Conservation (phyloP, 2,888 invertebrate genomes). For the Noctua fimbriata region DNA sequence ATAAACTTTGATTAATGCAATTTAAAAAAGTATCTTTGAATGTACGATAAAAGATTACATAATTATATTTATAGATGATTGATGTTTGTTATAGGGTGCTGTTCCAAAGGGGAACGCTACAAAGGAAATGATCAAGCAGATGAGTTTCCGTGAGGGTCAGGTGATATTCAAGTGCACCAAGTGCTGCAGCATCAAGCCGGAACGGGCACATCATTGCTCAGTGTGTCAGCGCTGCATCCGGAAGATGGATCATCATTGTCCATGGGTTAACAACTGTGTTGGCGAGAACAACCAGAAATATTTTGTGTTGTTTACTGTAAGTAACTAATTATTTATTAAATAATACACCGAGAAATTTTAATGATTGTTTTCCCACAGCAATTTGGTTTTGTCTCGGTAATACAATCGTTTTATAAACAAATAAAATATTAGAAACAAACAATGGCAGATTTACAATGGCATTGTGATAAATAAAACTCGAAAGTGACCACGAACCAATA, state of each 20-base stretch:
- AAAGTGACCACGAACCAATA: too few relatives aligned
- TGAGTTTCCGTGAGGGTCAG: slow-evolving; percentile 97
- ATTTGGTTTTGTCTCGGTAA: too few relatives aligned
- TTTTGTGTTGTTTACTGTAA: slow-evolving; percentile 99
- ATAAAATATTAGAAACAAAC: too few relatives aligned
- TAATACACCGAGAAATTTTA: too few relatives aligned
- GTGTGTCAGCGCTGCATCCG: slow-evolving; percentile 96
- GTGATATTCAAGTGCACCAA: slow-evolving; percentile 98
- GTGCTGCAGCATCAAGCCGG: slow-evolving; percentile 98
- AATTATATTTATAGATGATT: neutral
- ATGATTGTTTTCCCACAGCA: too few relatives aligned
- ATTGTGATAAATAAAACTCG: too few relatives aligned
- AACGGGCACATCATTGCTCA: slow-evolving; percentile 98
- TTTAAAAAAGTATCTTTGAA: neutral
- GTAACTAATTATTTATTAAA: slow-evolving; percentile 74
- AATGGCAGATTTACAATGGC: too few relatives aligned
- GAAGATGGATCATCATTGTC: slow-evolving; percentile 93
- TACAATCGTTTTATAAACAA: too few relatives aligned
- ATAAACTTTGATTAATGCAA: slow-evolving; percentile 4
- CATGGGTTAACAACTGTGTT: slow-evolving; percentile 99
- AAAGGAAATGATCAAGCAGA: slow-evolving; percentile 98
- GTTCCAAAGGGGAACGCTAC: slow-evolving; percentile 98
- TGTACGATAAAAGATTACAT: neutral
- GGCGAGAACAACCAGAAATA: slow-evolving; percentile 99
- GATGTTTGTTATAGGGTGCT: slow-evolving; percentile 92